A percentile compares a stretch with the other conserved stretches of the same genome.
Conservation (phyloP, 2,113 vertebrate genomes). For the Orthonyx spaldingii region DNA sequence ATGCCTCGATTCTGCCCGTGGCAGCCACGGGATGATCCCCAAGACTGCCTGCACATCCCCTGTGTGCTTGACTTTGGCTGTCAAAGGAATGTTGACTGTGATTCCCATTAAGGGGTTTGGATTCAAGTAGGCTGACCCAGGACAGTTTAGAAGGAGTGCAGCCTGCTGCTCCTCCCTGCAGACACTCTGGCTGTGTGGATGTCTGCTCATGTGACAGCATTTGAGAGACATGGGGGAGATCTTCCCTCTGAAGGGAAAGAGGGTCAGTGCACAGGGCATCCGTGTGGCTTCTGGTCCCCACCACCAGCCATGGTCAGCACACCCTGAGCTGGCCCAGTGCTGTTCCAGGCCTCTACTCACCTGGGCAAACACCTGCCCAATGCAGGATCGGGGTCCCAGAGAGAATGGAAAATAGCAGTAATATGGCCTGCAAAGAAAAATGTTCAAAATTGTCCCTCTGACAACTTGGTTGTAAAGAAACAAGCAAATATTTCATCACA, state of each 20-base stretch:
- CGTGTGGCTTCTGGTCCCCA: neutral
- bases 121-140: neutral
- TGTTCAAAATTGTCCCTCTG: neutral
- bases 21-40: neutral
- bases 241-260: neutral
- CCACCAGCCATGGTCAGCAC: neutral
- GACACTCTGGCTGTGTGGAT: neutral
- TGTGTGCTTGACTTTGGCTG: neutral
- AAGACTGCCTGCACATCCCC: neutral
- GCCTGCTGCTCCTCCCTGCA: neutral
- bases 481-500: neutral
- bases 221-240: neutral
- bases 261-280: neutral
- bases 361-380: slow-evolving; percentile 87
- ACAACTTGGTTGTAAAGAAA: neutral
- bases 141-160: neutral
- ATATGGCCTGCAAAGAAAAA: slow-evolving; percentile 52
- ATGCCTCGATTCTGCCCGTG: neutral
- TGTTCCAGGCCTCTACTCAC: slow-evolving; percentile 51
- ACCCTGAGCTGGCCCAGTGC: neutral
- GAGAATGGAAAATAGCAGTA: slow-evolving; percentile 85
- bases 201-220: neutral
- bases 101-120: neutral
- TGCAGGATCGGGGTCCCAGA: slow-evolving; percentile 86
- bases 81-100: neutral